phyloP scores from a whole-genome alignment of 2,888 invertebrate genomes.

The Erebia epiphron region DNA sequence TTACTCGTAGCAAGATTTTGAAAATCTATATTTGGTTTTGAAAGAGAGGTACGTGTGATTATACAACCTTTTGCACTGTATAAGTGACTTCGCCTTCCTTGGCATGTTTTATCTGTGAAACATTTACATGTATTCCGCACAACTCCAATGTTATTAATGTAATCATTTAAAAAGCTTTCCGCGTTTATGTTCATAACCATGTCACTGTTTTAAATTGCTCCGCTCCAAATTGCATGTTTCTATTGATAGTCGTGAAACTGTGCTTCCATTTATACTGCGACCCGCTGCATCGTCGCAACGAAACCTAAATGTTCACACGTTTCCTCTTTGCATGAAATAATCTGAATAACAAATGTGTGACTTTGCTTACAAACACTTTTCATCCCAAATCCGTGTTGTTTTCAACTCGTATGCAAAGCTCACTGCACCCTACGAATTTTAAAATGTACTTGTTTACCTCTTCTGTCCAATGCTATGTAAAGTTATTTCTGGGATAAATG shows the following conservation, averaged over 20 bases:
- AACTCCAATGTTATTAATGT: constrained; percentile 19
- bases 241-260: constrained; percentile 28
- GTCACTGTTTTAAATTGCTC: constrained; percentile 21
- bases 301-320: constrained; percentile 38
- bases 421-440: constrained; percentile 31
- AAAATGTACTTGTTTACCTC: constrained; percentile 16
- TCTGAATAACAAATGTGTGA: constrained; percentile 36
- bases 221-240: constrained; percentile 34
- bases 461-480: constrained; percentile 15
- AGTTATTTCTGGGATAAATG: constrained; percentile 2
- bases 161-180: constrained; percentile 24
- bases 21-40: constrained; percentile 4
- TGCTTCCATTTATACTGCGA: constrained; percentile 26
- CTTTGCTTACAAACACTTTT: constrained; percentile 33
- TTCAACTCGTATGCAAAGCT: constrained; percentile 26
- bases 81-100: constrained; percentile 34
- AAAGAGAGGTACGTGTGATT: constrained; percentile 37
- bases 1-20: constrained; percentile 1
- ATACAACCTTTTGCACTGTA: constrained; percentile 31
- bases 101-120: constrained; percentile 27
- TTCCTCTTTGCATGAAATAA: constrained; percentile 38
- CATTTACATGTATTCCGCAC: constrained; percentile 26
- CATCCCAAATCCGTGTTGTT: constrained; percentile 32
- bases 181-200: constrained; percentile 15
- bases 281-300: constrained; percentile 28